A percentile compares a stretch with the other conserved stretches of the same genome.
Conservation (phyloP, 1,140 invertebrate genomes). For the Dendrolimus kikuchii region DNA sequence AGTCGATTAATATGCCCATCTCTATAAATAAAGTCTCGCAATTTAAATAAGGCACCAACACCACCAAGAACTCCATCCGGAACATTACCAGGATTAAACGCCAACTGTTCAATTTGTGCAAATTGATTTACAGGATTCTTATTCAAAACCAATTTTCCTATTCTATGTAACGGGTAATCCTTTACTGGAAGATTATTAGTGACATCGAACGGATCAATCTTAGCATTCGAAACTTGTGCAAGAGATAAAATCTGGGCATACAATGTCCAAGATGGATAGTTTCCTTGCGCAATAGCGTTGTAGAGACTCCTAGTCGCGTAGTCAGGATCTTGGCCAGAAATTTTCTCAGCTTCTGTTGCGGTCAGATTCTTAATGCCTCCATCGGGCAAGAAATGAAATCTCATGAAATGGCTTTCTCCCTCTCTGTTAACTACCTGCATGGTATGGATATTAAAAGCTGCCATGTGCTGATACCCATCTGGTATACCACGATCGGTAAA, state of each 20-base stretch:
- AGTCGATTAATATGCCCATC: slow-evolving; percentile 93
- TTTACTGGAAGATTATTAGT: slow-evolving; percentile 86
- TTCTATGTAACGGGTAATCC: slow-evolving; percentile 86
- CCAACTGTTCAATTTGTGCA: slow-evolving; percentile 90
- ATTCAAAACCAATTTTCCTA: slow-evolving; percentile 88
- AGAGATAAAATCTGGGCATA: slow-evolving; percentile 73
- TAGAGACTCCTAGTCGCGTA: slow-evolving; percentile 83
- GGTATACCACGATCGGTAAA: slow-evolving; percentile 93
- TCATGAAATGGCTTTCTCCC: slow-evolving; percentile 74
- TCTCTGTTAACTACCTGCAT: slow-evolving; percentile 79
- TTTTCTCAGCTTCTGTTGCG: slow-evolving; percentile 73
- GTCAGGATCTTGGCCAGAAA: slow-evolving; percentile 80
- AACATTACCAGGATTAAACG: slow-evolving; percentile 89
- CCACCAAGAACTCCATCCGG: slow-evolving; percentile 88
- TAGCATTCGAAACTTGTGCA: slow-evolving; percentile 69
- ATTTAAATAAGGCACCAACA: slow-evolving; percentile 92
- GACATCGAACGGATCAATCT: slow-evolving; percentile 79
- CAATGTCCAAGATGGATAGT: slow-evolving; percentile 81
- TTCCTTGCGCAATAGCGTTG: slow-evolving; percentile 79
- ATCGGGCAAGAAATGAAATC: slow-evolving; percentile 84
- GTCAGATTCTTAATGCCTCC: slow-evolving; percentile 80
- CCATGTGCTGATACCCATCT: slow-evolving; percentile 85
- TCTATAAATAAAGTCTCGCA: slow-evolving; percentile 88
- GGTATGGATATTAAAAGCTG: slow-evolving; percentile 80
- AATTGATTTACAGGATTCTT: slow-evolving; percentile 91